Evolutionary conservation across 2,888 invertebrate species (phyloP), one percentile per base, ranked within the genome.

Genomic region (Papilio gigon): DNA sequence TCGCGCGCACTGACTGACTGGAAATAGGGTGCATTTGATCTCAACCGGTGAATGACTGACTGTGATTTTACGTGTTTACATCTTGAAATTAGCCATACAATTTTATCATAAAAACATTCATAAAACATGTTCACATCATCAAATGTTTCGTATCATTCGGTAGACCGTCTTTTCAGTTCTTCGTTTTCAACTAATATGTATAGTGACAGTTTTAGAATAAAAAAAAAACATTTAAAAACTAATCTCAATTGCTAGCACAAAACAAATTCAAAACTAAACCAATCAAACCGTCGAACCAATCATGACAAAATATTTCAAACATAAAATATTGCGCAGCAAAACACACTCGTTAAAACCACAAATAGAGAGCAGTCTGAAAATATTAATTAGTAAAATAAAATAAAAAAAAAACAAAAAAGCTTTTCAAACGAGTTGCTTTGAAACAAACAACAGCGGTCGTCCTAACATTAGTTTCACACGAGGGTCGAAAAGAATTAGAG

Each of bases 1-100:
- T 68, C 30, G 64, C 47, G n/a, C 14, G 58, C 63, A 25, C 64
- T 63, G 68, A 68, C 64, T 64, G 68, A 68, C 62, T 64, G 63
- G 60, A 66, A 67, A 62, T 67, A 47, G 67, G 67, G 62, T 42
- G 62, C 67, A 67, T 56, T 67, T 56, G 62, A 56, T 44, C 42
- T 63, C 12, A 56, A 62, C 42, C 22, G 22, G 37, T 60, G 64
- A 47, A 11, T 47, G 35, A 53, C 37, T 56, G 53, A 56, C 9
- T 17, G 30, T n/a, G 27, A n/a, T n/a, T 27, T 53, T 53, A 53
- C n/a, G 25, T n/a, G 14, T 53, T 25, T 30, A 53, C 27, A 30
- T 53, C 27, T 53, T 6, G 9, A n/a, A 56, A 56, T 56, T 53
- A 53, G 25, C 6, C 17, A 42, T 4, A 42, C 42, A 42, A 42